These are phyloP conservation scores for Pimpla rufipes DNA, from an alignment of 2,888 invertebrate genomes.

Conservation along the genomic window DNA sequence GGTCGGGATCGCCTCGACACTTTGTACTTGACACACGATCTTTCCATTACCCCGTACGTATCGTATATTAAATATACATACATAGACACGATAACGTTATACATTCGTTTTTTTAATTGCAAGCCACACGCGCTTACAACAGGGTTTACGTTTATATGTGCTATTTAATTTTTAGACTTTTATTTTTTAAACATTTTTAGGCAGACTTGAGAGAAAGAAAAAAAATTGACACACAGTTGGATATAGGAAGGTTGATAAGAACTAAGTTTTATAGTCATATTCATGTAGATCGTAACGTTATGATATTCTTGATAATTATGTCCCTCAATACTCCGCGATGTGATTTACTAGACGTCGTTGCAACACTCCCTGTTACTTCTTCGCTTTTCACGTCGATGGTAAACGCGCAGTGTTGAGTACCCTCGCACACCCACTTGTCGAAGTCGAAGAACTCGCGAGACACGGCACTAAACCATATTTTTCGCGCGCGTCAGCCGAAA, in stretches of 20 bases:
- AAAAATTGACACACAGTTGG: too few species aligned
- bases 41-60: neutral
- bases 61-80: neutral
- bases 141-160: neutral
- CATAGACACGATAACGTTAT: neutral
- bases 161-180: constrained; percentile 1
- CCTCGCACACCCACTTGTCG: neutral
- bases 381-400: neutral
- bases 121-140: neutral
- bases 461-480: neutral
- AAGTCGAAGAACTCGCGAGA: neutral
- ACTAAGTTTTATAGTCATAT: neutral
- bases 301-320: neutral
- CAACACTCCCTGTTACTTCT: neutral
- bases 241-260: too few species aligned
- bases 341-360: constrained; percentile 1
- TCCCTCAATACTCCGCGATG: neutral
- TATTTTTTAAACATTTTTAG: neutral
- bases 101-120: neutral
- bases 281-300: neutral
- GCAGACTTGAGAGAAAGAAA: neutral
- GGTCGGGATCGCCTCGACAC: neutral
- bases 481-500: neutral
- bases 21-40: neutral
- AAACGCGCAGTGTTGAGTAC: neutral